Evolutionary conservation across 2,888 invertebrate genomes (phyloP).

Genomic region (Diarsia mendica): DNA sequence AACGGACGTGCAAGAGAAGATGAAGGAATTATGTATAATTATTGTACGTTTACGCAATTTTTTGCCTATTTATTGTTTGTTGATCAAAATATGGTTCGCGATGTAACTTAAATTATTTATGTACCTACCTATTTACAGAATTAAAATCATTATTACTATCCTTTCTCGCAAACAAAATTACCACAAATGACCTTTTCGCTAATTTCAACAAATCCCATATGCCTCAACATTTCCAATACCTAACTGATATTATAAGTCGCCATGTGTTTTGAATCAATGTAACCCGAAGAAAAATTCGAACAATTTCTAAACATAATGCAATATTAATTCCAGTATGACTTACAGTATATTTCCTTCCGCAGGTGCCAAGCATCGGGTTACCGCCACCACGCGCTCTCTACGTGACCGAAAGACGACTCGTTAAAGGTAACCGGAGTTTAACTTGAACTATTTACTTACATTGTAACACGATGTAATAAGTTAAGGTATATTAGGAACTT

Average conservation of each 20-base stretch:
- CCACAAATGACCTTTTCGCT: background rate
- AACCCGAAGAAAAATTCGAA: conserved; percentile 11
- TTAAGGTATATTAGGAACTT: conserved; percentile 20
- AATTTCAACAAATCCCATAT: background rate
- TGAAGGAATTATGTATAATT: background rate
- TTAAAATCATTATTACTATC: background rate
- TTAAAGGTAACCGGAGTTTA: conserved; percentile 55
- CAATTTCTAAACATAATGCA: background rate
- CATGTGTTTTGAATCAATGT: background rate
- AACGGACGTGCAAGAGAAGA: background rate
- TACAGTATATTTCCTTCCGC: conserved; percentile 46
- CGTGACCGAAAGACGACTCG: conserved; percentile 56
- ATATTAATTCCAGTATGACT: conserved; percentile 32
- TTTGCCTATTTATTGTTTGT: background rate
- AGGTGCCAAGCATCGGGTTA: conserved; percentile 56
- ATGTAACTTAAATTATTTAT: background rate
- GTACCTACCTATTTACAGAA: background rate
- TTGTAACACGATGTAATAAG: conserved; percentile 24
- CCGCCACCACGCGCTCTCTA: conserved; percentile 41
- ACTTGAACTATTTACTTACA: conserved; percentile 20
- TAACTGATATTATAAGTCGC: background rate
- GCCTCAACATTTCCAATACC: background rate
- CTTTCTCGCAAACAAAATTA: background rate
- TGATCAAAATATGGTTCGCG: background rate
- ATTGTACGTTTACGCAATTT: background rate